Conservation (phyloP, 2,888 invertebrate genomes). For the Oscheius sp. region DNA sequence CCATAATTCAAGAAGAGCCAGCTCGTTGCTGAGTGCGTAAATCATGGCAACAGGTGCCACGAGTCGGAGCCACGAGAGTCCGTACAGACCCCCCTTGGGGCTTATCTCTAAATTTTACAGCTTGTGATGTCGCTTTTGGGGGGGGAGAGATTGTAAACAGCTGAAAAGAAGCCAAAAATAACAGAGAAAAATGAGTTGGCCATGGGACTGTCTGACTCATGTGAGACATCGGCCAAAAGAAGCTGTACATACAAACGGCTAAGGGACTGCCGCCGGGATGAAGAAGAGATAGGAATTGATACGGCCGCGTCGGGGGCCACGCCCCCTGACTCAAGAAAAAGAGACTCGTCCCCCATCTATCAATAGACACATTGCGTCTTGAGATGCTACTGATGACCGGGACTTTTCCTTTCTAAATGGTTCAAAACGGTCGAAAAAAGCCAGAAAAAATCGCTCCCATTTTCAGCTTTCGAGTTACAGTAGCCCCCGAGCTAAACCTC, state of each 20-base stretch:
- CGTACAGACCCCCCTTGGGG: conserved; percentile 24
- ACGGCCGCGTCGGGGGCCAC: conserved; percentile 22
- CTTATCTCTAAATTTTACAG: no score
- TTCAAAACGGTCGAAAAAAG: background rate
- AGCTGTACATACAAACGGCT: no score
- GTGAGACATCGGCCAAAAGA: conserved; percentile 20
- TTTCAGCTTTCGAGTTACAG: background rate
- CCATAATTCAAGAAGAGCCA: conserved; percentile 8
- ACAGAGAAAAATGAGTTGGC: background rate
- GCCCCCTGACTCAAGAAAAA: conserved; percentile 31
- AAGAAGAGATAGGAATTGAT: conserved; percentile 31
- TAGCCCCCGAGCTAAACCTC: no score
- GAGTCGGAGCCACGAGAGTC: background rate
- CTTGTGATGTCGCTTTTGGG: no score
- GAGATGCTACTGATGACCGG: conserved; percentile 16
- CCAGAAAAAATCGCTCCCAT: background rate
- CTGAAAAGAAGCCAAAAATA: no score
- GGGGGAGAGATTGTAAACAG: no score
- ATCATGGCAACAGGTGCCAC: conserved; percentile 26
- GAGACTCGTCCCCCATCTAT: conserved; percentile 30
- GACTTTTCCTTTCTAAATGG: background rate
- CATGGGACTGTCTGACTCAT: background rate
- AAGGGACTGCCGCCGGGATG: no score
- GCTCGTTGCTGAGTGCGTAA: conserved; percentile 15
- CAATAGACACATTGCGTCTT: conserved; percentile 23